A percentile compares a stretch with the other conserved stretches of the same genome.
phyloP scores from a whole-genome alignment of 2,113 vertebrate species.

The Rissa tridactyla region DNA sequence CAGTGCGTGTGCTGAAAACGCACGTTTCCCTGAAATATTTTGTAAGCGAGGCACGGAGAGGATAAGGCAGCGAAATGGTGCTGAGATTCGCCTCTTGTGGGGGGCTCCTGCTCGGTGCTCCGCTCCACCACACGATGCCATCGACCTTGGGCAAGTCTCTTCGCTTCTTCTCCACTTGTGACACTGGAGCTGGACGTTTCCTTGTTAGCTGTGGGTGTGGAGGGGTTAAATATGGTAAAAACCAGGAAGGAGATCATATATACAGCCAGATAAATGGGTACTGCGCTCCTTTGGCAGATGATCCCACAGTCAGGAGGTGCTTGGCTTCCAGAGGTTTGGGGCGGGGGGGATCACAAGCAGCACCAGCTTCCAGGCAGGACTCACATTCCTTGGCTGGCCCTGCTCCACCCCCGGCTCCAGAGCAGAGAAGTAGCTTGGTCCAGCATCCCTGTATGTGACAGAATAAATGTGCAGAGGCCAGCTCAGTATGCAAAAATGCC shows the following conservation, averaged over 20 bases:
- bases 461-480: not conserved
- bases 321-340: not conserved
- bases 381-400: not conserved
- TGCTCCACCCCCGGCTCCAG: not conserved
- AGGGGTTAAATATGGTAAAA: not conserved
- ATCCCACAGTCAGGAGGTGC: not conserved
- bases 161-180: not conserved
- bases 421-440: not conserved
- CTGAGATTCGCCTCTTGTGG: not conserved
- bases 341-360: not conserved
- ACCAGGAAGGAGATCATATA: not conserved
- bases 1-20: not conserved
- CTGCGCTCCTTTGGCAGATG: not conserved
- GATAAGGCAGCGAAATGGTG: not conserved
- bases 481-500: not conserved
- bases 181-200: not conserved
- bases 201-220: not conserved
- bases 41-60: not conserved
- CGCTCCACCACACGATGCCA: accelerated
- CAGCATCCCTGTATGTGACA: not conserved
- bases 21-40: not conserved
- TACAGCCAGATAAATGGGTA: not conserved
- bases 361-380: not conserved
- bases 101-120: not conserved
- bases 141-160: not conserved